Evolutionary conservation across 2,888 invertebrate genomes (phyloP).

Genomic region (Agrotis puta): DNA sequence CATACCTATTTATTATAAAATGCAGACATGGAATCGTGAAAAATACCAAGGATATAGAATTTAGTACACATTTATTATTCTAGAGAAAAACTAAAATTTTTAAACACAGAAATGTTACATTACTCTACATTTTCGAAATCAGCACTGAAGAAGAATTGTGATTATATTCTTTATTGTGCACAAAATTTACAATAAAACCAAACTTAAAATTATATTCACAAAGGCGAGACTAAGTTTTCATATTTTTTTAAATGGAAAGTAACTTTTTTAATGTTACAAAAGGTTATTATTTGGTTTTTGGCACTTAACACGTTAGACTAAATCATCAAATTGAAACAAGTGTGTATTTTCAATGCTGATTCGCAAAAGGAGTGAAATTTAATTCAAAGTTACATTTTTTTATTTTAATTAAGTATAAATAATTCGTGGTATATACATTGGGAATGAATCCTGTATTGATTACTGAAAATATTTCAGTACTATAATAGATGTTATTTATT

Average conservation of each 20-base stretch:
- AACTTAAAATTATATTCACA: no score
- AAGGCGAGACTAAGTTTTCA: no score
- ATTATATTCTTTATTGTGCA: slow-evolving; percentile 26
- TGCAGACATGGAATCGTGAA: slow-evolving; percentile 6
- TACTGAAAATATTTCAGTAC: slow-evolving; percentile 33
- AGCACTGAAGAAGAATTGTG: slow-evolving; percentile 23
- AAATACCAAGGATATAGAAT: slow-evolving; percentile 58
- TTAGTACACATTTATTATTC: slow-evolving; percentile 40
- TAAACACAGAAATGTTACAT: slow-evolving; percentile 38
- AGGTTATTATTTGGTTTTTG: slow-evolving; percentile 3
- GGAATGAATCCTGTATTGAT: slow-evolving; percentile 72
- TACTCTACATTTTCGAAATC: slow-evolving; percentile 21
- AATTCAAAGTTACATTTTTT: slow-evolving; percentile 42
- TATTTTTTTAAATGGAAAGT: neutral
- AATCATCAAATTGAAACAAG: no score
- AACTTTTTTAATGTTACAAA: neutral
- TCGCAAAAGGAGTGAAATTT: slow-evolving; percentile 19
- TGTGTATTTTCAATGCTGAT: slow-evolving; percentile 23
- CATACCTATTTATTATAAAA: neutral
- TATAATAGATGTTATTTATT: neutral
- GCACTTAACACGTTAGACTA: neutral
- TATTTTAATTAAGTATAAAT: slow-evolving; percentile 69
- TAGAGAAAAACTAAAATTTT: slow-evolving; percentile 41
- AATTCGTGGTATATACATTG: slow-evolving; percentile 82
- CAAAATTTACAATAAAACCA: no score